Conservation (phyloP, 1,140 invertebrate species). For the Heliconius nattereri region DNA sequence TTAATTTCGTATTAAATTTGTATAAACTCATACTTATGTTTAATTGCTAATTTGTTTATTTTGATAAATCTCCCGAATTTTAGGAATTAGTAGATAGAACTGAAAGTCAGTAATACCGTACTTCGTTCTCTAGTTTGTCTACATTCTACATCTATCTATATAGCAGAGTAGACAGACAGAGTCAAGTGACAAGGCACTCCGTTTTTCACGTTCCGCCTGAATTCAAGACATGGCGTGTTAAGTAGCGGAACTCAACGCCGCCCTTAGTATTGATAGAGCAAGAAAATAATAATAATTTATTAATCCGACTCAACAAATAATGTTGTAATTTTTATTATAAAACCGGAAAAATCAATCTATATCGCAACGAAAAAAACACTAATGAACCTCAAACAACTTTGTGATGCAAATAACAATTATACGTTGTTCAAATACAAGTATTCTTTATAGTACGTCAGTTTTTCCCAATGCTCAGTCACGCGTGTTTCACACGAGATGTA, state of each 20-base stretch:
- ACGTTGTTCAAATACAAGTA: not conserved
- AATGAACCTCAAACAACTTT: not conserved
- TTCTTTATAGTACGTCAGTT: not conserved
- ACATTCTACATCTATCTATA: not conserved
- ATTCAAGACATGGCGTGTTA: not conserved
- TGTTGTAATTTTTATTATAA: too few species aligned
- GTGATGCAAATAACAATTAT: not conserved
- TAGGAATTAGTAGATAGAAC: too few species aligned
- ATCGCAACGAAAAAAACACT: too few species aligned
- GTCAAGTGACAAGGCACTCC: not conserved
- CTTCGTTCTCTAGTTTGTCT: not conserved
- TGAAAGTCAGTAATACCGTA: too few species aligned
- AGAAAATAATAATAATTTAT: too few species aligned
- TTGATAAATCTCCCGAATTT: too few species aligned
- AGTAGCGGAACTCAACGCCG: too few species aligned
- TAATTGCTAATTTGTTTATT: too few species aligned
- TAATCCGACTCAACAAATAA: too few species aligned
- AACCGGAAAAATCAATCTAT: too few species aligned
- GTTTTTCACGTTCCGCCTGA: not conserved
- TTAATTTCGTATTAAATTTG: not conserved
- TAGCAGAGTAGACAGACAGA: not conserved
- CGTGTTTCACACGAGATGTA: not conserved
- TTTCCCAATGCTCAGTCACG: slow-evolving; percentile 2
- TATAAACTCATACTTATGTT: not conserved
- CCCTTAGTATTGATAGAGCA: too few species aligned